Conservation (phyloP, 2,113 vertebrate species). For the Antidorcas marsupialis region DNA sequence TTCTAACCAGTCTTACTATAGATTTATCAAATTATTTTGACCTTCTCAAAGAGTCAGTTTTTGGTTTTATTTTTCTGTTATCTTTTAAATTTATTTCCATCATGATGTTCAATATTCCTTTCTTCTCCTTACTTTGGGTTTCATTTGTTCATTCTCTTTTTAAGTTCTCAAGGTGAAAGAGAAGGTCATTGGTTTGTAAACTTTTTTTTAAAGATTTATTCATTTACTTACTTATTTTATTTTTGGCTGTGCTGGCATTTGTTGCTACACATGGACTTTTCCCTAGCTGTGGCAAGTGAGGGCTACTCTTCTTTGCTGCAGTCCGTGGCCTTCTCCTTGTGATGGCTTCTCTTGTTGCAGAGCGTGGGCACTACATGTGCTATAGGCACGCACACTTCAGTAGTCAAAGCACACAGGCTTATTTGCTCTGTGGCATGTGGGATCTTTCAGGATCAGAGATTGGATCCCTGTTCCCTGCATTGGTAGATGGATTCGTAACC, state of each 20-base stretch:
- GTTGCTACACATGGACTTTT: not conserved
- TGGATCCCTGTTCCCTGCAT: not conserved
- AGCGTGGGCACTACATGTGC: not conserved
- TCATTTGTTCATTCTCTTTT: not conserved
- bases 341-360: not conserved
- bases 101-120: not conserved
- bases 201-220: not conserved
- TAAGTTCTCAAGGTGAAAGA: not conserved
- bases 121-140: not conserved
- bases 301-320: not conserved
- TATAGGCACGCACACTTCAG: not conserved
- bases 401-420: not conserved
- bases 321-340: not conserved
- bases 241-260: not conserved
- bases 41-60: not conserved
- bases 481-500: not conserved
- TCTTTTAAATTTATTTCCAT: not conserved
- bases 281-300: not conserved
- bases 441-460: not conserved
- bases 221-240: not conserved
- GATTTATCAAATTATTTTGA: not conserved
- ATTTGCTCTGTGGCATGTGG: not conserved
- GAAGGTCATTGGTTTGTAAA: not conserved
- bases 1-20: not conserved
- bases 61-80: not conserved